phyloP scores from a whole-genome alignment of 2,797 vertebrate genomes.

The Pipistrellus pipistrellus region DNA sequence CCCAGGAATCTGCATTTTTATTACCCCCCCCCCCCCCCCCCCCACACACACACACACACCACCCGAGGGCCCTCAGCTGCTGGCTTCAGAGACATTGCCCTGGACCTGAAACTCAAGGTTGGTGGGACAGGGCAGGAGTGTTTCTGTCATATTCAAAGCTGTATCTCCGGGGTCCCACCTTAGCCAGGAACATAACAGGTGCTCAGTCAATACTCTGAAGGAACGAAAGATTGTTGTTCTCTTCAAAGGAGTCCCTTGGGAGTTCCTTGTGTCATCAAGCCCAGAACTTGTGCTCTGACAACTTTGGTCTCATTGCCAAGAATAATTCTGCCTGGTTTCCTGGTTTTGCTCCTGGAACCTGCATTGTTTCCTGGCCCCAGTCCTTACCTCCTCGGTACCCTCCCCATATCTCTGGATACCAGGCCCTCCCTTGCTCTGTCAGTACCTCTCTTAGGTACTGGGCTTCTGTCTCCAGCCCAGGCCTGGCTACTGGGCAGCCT shows the following conservation, averaged over 20 bases:
- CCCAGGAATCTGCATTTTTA: not conserved
- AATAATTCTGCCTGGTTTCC: not conserved
- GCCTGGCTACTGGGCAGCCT: not conserved
- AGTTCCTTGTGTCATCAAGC: not conserved
- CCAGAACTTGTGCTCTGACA: not conserved
- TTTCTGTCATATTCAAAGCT: not conserved
- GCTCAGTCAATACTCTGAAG: not conserved
- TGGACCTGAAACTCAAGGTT: not conserved
- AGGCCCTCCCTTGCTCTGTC: not conserved
- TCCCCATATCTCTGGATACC: not conserved
- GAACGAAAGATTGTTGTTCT: not conserved
- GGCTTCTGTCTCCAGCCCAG: not conserved
- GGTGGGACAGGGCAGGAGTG: not conserved
- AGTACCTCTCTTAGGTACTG: not conserved
- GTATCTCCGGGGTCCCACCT: not conserved
- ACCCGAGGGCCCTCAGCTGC: not conserved
- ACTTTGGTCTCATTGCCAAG: not conserved
- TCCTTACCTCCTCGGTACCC: not conserved
- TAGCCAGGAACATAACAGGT: not conserved
- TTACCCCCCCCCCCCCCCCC: rapidly evolving
- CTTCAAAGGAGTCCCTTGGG: not conserved
- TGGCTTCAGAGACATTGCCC: not conserved
- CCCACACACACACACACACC: too few relatives aligned
- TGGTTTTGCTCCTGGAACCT: not conserved
- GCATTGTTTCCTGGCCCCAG: not conserved